These are phyloP conservation scores for Chamaea fasciata DNA, from an alignment of 2,113 vertebrate species.

Conservation along the genomic window DNA sequence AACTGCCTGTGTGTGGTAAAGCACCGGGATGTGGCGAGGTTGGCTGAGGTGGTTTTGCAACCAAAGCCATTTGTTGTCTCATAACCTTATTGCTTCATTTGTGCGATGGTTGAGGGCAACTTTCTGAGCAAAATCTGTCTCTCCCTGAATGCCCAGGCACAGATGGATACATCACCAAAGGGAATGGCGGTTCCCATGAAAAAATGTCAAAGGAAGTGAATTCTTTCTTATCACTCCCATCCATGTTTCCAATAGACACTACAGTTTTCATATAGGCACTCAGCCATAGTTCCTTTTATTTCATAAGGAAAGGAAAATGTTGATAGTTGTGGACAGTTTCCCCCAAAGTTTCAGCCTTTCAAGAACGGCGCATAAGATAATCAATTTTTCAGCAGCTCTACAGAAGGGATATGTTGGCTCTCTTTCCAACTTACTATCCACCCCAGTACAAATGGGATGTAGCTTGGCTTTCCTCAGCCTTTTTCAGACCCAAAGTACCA, in stretches of 20 bases:
- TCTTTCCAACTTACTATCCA: not conserved
- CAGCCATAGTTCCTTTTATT: not conserved
- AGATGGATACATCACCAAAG: not conserved
- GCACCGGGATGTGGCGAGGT: not conserved
- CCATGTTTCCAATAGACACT: not conserved
- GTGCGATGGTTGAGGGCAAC: not conserved
- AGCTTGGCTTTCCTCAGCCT: slow-evolving; percentile 25
- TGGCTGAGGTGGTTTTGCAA: not conserved
- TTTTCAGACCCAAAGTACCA: slow-evolving; percentile 3
- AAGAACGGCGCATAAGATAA: not conserved
- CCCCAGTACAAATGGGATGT: not conserved
- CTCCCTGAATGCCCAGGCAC: not conserved
- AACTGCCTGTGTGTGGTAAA: not conserved
- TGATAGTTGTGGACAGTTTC: not conserved
- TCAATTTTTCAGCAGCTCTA: not conserved
- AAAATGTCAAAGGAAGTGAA: not conserved
- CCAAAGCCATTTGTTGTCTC: not conserved
- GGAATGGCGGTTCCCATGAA: not conserved
- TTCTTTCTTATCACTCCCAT: not conserved
- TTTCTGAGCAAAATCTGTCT: not conserved
- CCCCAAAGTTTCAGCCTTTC: not conserved
- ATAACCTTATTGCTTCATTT: not conserved
- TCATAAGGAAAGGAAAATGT: not conserved
- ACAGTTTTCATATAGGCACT: not conserved
- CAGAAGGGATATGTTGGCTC: not conserved